These are phyloP conservation scores for Poecilobothrus nobilitatus DNA, from an alignment of 2,888 invertebrate genomes.

Conservation along the genomic window DNA sequence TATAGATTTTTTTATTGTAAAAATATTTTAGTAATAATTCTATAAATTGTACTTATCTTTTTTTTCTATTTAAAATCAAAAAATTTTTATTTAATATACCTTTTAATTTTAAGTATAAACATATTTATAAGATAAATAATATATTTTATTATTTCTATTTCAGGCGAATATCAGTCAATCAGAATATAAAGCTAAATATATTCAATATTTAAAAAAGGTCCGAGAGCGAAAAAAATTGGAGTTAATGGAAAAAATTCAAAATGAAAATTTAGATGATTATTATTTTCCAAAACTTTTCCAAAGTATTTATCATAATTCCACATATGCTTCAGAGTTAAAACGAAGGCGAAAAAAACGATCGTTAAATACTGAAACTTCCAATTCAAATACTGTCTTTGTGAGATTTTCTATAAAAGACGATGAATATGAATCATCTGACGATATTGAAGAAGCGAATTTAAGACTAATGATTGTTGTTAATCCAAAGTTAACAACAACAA, in stretches of 20 bases:
- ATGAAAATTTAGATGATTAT: constrained; percentile 14
- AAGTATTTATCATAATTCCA: constrained; percentile 25
- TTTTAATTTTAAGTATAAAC: too few relatives aligned
- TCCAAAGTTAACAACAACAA: constrained; percentile 27
- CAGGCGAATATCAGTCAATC: constrained; percentile 59
- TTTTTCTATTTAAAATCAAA: too few relatives aligned
- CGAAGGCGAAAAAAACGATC: constrained; percentile 16
- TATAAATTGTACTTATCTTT: too few relatives aligned
- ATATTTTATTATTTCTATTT: constrained; percentile 29
- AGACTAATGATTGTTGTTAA: constrained; percentile 36
- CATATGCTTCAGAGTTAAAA: constrained; percentile 13
- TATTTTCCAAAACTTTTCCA: constrained; percentile 27
- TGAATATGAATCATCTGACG: constrained; percentile 17
- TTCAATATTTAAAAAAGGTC: constrained; percentile 48
- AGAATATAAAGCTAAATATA: constrained; percentile 55
- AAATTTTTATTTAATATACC: too few relatives aligned
- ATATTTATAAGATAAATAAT: too few relatives aligned
- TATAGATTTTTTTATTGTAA: too few relatives aligned
- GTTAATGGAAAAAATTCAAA: constrained; percentile 14
- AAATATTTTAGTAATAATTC: too few relatives aligned
- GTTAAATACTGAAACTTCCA: constrained; percentile 10
- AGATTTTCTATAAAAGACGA: constrained; percentile 12
- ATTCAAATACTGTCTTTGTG: constrained; percentile 25
- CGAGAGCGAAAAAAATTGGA: constrained; percentile 32
- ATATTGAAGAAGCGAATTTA: constrained; percentile 38